Base-by-base conservation (phyloP, 2,888 invertebrate species). In the Enoplolaimus lenunculus region DNA sequence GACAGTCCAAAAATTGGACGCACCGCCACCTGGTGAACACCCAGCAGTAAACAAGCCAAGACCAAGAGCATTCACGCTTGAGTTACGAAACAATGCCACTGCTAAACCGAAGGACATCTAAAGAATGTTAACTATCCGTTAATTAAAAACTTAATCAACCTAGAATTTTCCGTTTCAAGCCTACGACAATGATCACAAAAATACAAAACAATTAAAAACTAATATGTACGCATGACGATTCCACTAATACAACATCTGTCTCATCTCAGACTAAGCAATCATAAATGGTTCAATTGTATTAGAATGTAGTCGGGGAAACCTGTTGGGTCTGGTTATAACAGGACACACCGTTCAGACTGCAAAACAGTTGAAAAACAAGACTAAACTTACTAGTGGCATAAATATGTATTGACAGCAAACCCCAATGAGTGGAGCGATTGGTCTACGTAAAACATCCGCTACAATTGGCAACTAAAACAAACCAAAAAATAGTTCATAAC, bases 1-100 rank as follows among this genome's bases (percentile, higher is more conserved):
- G 74, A 90, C 88, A 0, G 93, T 89, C 93, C 94, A 97, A 77
- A 94, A 90, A 82, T 97, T 97, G 67, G 93, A 93, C 31, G 93
- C 93, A 0, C 94, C 95, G 0, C 97, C 85, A 7, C 84, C 84
- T 21, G 84, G 84, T 69, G 81, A 80, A 71, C 82, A 81, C 0
- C 83, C 83, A 13, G 81, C 76, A 2, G 82, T 77, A 73, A 84
- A 83, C 60, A 83, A 78, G 1, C 84, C 84, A 59, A 85, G 73
- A 1, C 77, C 79, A 73, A 79, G 76, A 2, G 77, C 75, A 70
- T 77, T 73, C 21, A 76, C 69, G 2, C 77, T 77, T 26, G 74
- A 73, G 21, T 75, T 75, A 21, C 77, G 71, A 65, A 79, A 75
- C 7, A 80, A 73, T 1, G 75, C 69, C 26, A 73, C 71, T 1